A percentile compares a stretch with the other conserved stretches of the same genome.
Evolutionary conservation across 2,113 vertebrate genomes (phyloP).

Genomic region (Arenaria interpres): DNA sequence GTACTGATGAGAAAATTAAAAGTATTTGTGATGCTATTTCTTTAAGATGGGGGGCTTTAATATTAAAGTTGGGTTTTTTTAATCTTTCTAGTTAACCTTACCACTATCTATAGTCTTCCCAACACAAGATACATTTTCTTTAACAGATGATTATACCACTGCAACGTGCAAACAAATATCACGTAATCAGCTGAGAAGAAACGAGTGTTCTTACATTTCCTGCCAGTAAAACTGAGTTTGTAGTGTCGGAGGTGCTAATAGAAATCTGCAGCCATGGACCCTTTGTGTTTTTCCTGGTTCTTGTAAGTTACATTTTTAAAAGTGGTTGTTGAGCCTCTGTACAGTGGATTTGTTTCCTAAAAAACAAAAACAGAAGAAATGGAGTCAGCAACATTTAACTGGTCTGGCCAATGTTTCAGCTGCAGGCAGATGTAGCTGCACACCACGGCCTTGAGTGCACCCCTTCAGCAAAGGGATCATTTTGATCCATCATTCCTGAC

Average conservation of each 20-base stretch:
- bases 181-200: conserved; percentile 29
- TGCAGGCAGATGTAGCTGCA: background rate
- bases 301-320: conserved; percentile 97
- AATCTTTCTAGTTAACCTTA: conserved; percentile 33
- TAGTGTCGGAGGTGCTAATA: conserved; percentile 48
- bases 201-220: conserved; percentile 26
- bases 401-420: background rate
- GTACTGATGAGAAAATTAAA: background rate
- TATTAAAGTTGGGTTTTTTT: background rate
- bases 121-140: background rate
- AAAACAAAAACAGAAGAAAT: conserved; percentile 15
- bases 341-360: conserved; percentile 94
- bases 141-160: conserved; percentile 14
- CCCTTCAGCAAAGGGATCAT: background rate
- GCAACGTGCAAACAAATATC: conserved; percentile 6
- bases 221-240: conserved; percentile 12
- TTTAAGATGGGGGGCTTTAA: background rate
- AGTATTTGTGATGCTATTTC: background rate
- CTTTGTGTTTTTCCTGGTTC: conserved; percentile 81
- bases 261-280: conserved; percentile 60
- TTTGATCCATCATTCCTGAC: background rate
- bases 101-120: background rate
- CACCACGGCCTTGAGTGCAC: background rate
- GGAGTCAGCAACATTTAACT: background rate
- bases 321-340: conserved; percentile 93